Percentiles rank a stretch among this genome's conserved stretches.
Conservation (phyloP, 1,140 invertebrate species). For the Delia radicum region DNA sequence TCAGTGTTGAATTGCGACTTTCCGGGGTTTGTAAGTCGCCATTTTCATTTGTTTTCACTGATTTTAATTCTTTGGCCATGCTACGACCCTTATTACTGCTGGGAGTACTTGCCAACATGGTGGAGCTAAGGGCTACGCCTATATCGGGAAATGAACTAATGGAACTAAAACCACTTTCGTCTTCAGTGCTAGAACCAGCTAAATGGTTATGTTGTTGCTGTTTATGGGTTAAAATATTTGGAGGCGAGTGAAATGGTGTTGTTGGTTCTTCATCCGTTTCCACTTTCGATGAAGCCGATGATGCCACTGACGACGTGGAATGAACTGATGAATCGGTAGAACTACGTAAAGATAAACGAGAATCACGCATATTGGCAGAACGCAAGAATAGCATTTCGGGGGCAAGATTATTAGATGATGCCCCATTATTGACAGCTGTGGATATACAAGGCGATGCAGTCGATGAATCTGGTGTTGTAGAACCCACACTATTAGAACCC, state of each 20-base stretch:
- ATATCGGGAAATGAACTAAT: slow-evolving; percentile 80
- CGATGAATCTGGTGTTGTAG: background rate
- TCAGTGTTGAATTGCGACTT: slow-evolving; percentile 47
- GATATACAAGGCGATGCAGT: background rate
- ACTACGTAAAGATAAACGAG: slow-evolving; percentile 49
- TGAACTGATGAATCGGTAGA: slow-evolving; percentile 54
- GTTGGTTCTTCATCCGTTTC: slow-evolving; percentile 50
- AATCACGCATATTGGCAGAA: slow-evolving; percentile 48
- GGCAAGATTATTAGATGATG: slow-evolving; percentile 23
- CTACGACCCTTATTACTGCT: background rate
- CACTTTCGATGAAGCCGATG: slow-evolving; percentile 38
- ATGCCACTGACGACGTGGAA: slow-evolving; percentile 53
- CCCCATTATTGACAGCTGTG: background rate
- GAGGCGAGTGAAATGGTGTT: slow-evolving; percentile 9
- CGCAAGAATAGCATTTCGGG: slow-evolving; percentile 51
- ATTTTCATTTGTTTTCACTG: background rate
- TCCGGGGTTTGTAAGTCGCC: slow-evolving; percentile 30
- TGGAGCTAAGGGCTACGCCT: slow-evolving; percentile 62
- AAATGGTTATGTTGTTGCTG: slow-evolving; percentile 28
- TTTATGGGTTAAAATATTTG: slow-evolving; percentile 23
- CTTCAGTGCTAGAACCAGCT: slow-evolving; percentile 59
- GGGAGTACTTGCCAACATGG: slow-evolving; percentile 36
- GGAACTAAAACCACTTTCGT: slow-evolving; percentile 80
- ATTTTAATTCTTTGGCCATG: background rate
- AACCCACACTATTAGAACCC: slow-evolving; percentile 20